phyloP scores from a whole-genome alignment of 1,140 invertebrate species.

The Probaryconus sp. region DNA sequence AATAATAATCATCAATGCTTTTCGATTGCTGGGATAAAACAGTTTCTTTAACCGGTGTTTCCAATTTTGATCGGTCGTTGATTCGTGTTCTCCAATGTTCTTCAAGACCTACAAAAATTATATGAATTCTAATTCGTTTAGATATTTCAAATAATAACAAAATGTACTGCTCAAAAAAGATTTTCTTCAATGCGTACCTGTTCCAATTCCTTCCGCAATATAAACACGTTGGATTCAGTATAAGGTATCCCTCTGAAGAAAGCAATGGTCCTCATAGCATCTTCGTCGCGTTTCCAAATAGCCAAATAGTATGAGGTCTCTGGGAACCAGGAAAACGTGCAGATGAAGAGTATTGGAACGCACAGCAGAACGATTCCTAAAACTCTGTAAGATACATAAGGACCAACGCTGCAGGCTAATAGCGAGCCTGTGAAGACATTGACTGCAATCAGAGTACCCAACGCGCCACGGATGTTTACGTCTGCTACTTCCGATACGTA shows the following conservation, averaged over 20 bases:
- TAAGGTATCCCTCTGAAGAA: conserved; percentile 80
- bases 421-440: conserved; percentile 83
- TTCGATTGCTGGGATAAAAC: conserved; percentile 79
- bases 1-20: conserved; percentile 83
- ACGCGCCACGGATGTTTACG: conserved; percentile 83
- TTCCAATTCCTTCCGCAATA: conserved; percentile 80
- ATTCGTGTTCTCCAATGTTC: conserved; percentile 79
- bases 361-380: conserved; percentile 79
- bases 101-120: no score
- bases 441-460: conserved; percentile 84
- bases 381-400: conserved; percentile 80
- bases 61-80: conserved; percentile 72
- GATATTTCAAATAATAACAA: no score
- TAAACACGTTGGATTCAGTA: conserved; percentile 64
- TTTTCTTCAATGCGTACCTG: no score
- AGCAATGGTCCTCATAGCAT: conserved; percentile 81
- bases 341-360: conserved; percentile 81
- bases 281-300: conserved; percentile 79
- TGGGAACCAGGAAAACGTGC: conserved; percentile 84
- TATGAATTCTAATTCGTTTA: no score
- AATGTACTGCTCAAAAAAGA: no score
- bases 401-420: conserved; percentile 83
- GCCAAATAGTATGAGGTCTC: conserved; percentile 88
- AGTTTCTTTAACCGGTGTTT: conserved; percentile 45
- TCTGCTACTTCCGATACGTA: conserved; percentile 85